phyloP scores from a whole-genome alignment of 2,888 invertebrate genomes.

The Leptogaster cylindrica region DNA sequence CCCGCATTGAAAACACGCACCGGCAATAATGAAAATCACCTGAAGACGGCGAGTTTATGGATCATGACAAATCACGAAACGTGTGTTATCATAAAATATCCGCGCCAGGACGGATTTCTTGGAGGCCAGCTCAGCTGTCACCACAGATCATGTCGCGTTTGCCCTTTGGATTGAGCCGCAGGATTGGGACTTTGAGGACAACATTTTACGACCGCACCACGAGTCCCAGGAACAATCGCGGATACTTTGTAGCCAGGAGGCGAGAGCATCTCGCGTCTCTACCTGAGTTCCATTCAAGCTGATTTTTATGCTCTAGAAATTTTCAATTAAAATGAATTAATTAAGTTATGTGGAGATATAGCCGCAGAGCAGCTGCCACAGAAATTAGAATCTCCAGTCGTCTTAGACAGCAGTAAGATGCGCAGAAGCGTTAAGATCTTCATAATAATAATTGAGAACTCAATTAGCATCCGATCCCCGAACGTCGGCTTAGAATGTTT shows the following conservation, averaged over 20 bases:
- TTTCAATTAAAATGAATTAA: constrained; percentile 29
- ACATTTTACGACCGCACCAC: constrained; percentile 15
- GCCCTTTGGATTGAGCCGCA: not conserved
- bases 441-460: constrained; percentile 4
- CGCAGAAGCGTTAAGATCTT: constrained; percentile 19
- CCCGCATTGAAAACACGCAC: constrained; percentile 17
- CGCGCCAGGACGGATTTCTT: not conserved
- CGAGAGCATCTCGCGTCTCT: not conserved
- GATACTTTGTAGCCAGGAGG: constrained; percentile 6
- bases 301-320: constrained; percentile 8
- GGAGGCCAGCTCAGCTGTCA: constrained; percentile 5
- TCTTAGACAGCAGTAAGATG: not conserved
- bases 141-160: constrained; percentile 11
- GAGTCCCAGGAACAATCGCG: not conserved
- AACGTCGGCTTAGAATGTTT: constrained; percentile 14
- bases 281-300: not conserved
- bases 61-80: constrained; percentile 44
- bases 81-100: constrained; percentile 42
- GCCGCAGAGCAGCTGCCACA: not conserved
- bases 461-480: constrained; percentile 19
- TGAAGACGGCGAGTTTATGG: constrained; percentile 40
- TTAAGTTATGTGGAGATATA: constrained; percentile 2
- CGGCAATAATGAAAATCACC: constrained; percentile 7
- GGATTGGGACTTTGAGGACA: not conserved
- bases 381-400: constrained; percentile 16